Percentiles rank a stretch among this genome's conserved stretches.
These are phyloP conservation scores for Rhagologus leucostigma DNA, from an alignment of 2,113 vertebrate species.

Conservation along the genomic window DNA sequence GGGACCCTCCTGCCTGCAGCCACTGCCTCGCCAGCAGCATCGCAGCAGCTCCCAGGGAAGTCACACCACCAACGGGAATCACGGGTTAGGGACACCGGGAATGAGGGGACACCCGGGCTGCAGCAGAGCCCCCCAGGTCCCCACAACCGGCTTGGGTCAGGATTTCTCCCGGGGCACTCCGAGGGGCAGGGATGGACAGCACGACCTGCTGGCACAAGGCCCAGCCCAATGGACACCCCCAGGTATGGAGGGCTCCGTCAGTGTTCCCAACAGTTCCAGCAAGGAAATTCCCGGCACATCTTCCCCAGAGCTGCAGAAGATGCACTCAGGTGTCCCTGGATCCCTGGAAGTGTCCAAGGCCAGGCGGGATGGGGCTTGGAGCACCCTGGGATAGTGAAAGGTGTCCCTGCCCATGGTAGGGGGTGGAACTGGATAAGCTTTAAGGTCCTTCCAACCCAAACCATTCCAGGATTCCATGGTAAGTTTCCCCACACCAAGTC, in stretches of 20 bases:
- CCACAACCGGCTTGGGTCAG: fast-evolving
- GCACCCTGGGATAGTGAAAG: neutral
- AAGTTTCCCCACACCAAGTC: fast-evolving
- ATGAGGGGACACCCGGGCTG: fast-evolving
- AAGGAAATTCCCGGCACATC: fast-evolving
- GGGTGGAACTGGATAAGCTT: neutral
- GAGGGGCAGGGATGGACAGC: neutral
- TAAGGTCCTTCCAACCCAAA: neutral
- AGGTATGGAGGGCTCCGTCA: fast-evolving
- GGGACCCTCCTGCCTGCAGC: neutral
- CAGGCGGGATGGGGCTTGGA: neutral
- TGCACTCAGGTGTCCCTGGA: fast-evolving
- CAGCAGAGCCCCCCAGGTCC: neutral
- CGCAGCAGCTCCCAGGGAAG: neutral
- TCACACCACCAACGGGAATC: fast-evolving
- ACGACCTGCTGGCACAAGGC: neutral
- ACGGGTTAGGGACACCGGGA: fast-evolving
- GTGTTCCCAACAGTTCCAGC: fast-evolving
- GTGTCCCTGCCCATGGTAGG: neutral
- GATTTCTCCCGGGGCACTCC: fast-evolving
- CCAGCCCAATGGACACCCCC: neutral
- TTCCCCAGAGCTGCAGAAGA: neutral
- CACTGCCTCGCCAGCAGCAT: neutral
- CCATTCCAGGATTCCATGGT: fast-evolving
- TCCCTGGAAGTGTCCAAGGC: neutral